A percentile compares a stretch with the other conserved stretches of the same genome.
Evolutionary conservation across 2,888 invertebrate species (phyloP).

Genomic region (Caenorhabditis sp.): DNA sequence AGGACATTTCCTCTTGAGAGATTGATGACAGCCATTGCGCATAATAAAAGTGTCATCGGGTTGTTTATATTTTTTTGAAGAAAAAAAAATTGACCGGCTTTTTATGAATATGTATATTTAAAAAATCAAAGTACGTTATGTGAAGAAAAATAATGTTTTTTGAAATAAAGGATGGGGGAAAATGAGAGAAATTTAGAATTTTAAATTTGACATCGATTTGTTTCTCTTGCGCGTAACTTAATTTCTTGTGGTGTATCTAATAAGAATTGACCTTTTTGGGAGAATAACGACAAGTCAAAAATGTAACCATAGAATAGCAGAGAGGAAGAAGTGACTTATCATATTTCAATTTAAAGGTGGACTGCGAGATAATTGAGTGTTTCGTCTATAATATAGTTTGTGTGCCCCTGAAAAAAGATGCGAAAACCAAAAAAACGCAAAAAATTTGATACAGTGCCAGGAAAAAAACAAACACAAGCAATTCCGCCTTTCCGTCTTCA

Average conservation of each 20-base stretch:
- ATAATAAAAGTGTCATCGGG: constrained; percentile 1
- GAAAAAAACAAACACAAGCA: no score
- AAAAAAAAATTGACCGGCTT: no score
- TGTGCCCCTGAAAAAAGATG: no score
- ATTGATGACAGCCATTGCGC: neutral
- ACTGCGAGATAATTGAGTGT: no score
- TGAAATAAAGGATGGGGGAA: neutral
- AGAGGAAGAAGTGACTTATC: neutral
- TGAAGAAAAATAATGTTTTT: no score
- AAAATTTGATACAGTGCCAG: no score
- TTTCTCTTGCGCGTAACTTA: neutral
- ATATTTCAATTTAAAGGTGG: neutral
- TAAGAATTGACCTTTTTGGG: neutral
- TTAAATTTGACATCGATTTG: neutral
- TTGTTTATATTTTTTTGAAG: neutral
- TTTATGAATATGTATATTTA: no score
- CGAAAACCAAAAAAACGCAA: no score
- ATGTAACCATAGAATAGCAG: neutral
- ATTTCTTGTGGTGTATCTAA: neutral
- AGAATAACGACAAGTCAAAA: neutral
- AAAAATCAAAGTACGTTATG: no score
- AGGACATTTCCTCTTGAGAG: neutral
- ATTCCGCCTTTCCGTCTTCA: no score
- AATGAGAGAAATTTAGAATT: neutral
- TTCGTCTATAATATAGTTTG: no score